Conservation (phyloP, 2,888 invertebrate genomes). For the Catocala sponsa region DNA sequence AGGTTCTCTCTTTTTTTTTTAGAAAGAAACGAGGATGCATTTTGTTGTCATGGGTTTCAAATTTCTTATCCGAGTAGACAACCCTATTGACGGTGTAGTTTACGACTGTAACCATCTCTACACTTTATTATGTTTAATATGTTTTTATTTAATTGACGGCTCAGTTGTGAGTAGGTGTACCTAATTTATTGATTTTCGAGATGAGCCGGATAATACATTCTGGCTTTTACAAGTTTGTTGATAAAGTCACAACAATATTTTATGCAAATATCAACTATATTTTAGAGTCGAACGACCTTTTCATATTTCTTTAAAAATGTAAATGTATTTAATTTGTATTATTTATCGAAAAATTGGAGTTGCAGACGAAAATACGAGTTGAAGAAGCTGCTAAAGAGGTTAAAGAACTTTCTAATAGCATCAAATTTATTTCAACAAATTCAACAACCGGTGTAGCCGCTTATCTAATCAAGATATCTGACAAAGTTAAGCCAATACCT, state of each 20-base stretch:
- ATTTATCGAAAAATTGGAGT: neutral
- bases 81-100: conserved; percentile 14
- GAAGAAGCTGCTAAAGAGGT: conserved; percentile 28
- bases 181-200: conserved; percentile 33
- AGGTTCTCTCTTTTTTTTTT: too few species aligned
- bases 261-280: conserved; percentile 5
- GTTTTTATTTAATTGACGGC: conserved; percentile 40
- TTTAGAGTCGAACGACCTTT: neutral
- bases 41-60: too few species aligned
- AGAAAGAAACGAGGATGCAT: too few species aligned
- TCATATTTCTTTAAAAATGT: neutral
- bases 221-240: neutral
- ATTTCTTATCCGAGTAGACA: neutral
- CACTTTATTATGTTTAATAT: conserved; percentile 31
- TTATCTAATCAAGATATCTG: conserved; percentile 51
- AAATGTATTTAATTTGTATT: neutral
- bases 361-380: neutral
- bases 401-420: conserved; percentile 44
- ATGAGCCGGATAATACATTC: conserved; percentile 1
- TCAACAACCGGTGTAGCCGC: conserved; percentile 38
- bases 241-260: conserved; percentile 1
- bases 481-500: conserved; percentile 47
- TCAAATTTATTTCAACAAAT: conserved; percentile 45
- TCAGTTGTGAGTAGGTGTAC: conserved; percentile 23
- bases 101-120: conserved; percentile 18